Evolutionary conservation across 1,140 invertebrate genomes (phyloP).

Genomic region (Dryas iulia): DNA sequence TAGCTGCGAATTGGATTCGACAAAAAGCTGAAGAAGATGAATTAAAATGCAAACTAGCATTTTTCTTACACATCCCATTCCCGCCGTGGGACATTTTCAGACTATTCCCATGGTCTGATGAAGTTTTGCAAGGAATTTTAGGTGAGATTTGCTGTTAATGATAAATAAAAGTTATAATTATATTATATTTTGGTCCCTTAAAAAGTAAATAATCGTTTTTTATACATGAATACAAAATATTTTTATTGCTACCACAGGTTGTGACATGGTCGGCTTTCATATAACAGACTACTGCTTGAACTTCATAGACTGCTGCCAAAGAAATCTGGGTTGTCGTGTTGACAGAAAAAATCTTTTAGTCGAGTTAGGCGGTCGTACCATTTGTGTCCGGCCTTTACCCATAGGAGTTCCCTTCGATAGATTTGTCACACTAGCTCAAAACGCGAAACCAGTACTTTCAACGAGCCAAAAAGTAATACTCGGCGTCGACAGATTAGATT

Average conservation of each 20-base stretch:
- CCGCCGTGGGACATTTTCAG: constrained; percentile 96
- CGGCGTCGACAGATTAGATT: constrained; percentile 94
- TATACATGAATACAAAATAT: not conserved
- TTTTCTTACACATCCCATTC: constrained; percentile 96
- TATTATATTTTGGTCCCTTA: too few species aligned
- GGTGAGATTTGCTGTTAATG: constrained; percentile 71
- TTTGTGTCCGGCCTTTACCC: constrained; percentile 90
- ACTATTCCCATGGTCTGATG: constrained; percentile 94
- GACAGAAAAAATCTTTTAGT: constrained; percentile 93
- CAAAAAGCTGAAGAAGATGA: constrained; percentile 89
- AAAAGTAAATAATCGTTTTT: too few species aligned
- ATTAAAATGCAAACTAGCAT: constrained; percentile 89
- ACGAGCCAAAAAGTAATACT: constrained; percentile 90
- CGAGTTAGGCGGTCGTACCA: constrained; percentile 91
- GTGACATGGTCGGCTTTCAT: constrained; percentile 95
- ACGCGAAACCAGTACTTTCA: constrained; percentile 86
- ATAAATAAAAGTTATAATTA: not conserved
- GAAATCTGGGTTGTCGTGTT: constrained; percentile 92
- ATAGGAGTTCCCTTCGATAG: constrained; percentile 94
- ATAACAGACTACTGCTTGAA: constrained; percentile 95
- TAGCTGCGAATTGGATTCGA: constrained; percentile 93
- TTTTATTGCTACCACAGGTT: constrained; percentile 79
- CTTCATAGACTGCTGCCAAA: constrained; percentile 95
- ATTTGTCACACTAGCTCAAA: constrained; percentile 90
- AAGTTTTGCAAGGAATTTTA: constrained; percentile 94